These are phyloP conservation scores for Tetragonisca angustula DNA, from an alignment of 2,888 invertebrate species.

Conservation along the genomic window DNA sequence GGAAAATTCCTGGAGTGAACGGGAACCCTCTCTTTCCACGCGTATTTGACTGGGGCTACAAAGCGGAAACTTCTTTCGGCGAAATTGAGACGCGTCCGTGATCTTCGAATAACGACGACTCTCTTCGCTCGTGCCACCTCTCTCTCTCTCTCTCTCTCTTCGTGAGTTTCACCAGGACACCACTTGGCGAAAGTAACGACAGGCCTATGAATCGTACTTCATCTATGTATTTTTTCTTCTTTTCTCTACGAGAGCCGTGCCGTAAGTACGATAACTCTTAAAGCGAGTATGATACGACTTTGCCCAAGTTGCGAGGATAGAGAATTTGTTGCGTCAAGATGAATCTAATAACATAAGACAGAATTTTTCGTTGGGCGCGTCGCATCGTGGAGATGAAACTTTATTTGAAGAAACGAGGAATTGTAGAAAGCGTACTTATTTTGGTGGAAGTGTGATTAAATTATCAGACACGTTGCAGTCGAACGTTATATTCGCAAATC, in stretches of 20 bases:
- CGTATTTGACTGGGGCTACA: slow-evolving; percentile 45
- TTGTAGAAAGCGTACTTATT: too few species aligned
- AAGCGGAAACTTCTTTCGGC: slow-evolving; percentile 46
- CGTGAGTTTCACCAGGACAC: not conserved
- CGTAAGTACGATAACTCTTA: not conserved
- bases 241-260: not conserved
- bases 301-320: not conserved
- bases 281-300: not conserved
- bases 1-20: slow-evolving; percentile 31
- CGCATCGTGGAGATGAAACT: not conserved
- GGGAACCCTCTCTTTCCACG: slow-evolving; percentile 28
- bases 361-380: not conserved
- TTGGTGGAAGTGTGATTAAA: not conserved
- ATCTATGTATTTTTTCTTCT: too few species aligned
- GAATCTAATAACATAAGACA: not conserved
- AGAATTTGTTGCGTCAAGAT: not conserved
- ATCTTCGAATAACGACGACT: slow-evolving; percentile 53
- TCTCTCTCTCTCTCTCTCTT: not conserved
- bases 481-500: not conserved
- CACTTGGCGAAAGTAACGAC: not conserved
- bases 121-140: slow-evolving; percentile 23
- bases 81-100: slow-evolving; percentile 56
- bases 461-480: not conserved
- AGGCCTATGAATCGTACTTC: not conserved
- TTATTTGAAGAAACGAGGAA: too few species aligned